phyloP scores from a whole-genome alignment of 2,888 invertebrate species.

The Cryptosula pallasiana region DNA sequence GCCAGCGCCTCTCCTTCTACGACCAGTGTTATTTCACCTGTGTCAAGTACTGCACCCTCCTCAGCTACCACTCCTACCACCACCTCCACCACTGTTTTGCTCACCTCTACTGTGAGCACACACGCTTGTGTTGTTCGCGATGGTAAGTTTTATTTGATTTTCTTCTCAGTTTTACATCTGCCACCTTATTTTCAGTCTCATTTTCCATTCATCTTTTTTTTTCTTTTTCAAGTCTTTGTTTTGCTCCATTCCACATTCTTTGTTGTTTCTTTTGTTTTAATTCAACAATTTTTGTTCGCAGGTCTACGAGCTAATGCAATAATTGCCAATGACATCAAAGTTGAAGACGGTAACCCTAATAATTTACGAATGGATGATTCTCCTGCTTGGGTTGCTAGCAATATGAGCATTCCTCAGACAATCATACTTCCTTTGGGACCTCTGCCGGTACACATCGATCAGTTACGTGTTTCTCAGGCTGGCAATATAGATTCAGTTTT shows the following conservation, averaged over 20 bases:
- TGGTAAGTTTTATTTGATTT: background rate
- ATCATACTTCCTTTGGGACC: background rate
- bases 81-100: background rate
- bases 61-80: background rate
- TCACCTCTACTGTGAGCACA: too few species aligned
- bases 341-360: background rate
- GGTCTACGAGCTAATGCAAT: background rate
- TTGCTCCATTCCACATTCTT: background rate
- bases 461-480: background rate
- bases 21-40: background rate
- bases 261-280: background rate
- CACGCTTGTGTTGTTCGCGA: constrained; percentile 6
- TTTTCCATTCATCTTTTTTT: background rate
- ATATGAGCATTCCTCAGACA: background rate
- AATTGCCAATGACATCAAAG: background rate
- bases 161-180: background rate
- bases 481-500: background rate
- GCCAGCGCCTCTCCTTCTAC: too few species aligned
- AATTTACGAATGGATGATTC: background rate
- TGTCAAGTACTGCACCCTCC: background rate
- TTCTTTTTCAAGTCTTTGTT: background rate
- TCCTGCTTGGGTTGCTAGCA: background rate
- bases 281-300: background rate
- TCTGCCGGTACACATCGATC: background rate
- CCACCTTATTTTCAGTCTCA: background rate